Base-by-base conservation (phyloP, 2,113 vertebrate species). In the Sclerurus mexicanus region DNA sequence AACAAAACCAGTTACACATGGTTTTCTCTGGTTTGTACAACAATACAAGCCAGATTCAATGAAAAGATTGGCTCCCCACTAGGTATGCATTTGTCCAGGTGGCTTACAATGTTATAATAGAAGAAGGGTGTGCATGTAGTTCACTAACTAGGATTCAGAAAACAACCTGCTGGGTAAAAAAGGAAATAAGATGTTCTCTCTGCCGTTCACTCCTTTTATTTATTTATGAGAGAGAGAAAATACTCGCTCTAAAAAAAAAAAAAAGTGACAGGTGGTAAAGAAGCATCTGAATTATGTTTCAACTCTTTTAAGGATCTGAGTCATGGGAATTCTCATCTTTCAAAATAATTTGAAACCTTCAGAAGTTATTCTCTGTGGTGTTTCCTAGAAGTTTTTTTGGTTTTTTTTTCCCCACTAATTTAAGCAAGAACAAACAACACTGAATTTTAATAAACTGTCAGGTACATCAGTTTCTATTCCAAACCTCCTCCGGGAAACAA, bases 371-470 rank as follows among this genome's bases (percentile, higher is more conserved):
- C 90, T 94, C 86, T 50, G 23, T 50, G 83, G 90, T 95, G 40
- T 96, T 96, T 95, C 96, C 95, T 94, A 63, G 62, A 95, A 96
- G 81, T 46, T 83, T 87, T 93, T 87, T 67, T 74, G 52, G 15
- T 8, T 47, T 47, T 20, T 42, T 12, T 87, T 93, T 88, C 25
- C 27, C 25, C 40, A 75, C 85, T 95, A 94, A 92, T 89, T 95
- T 91, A 95, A 79, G 90, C 53, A 94, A 85, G 93, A 94, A 95
- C 90, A 97, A 97, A 96, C 85, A 95, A 79, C 95, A 50, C 96
- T 91, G 93, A 93, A 97, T 97, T 96, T 96, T 94, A 97, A 96
- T 96, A 75, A 96, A 72, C 86, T 94, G 85, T 95, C 96, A 97
- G 96, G 96, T 96, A 96, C 88, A 92, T 30, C 88, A 79, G 88